These are phyloP conservation scores for Ibidorhyncha struthersii DNA, from an alignment of 2,113 vertebrate genomes.

Conservation along the genomic window DNA sequence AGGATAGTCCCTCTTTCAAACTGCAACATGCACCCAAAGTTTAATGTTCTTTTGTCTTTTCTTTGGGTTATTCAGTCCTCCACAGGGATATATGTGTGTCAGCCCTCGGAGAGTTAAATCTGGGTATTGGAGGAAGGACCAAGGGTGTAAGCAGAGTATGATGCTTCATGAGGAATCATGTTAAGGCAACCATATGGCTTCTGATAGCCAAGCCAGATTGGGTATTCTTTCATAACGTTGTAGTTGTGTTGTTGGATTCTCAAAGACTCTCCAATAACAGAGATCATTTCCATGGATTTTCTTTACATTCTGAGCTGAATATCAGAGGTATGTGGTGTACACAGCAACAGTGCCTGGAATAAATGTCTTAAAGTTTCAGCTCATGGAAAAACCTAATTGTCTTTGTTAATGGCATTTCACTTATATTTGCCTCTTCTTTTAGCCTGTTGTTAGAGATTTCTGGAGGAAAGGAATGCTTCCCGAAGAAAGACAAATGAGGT, in stretches of 20 bases:
- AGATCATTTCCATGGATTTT: background rate
- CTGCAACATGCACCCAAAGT: background rate
- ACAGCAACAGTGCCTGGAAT: background rate
- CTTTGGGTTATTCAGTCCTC: background rate
- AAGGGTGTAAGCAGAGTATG: background rate
- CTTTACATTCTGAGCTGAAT: background rate
- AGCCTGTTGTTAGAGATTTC: background rate
- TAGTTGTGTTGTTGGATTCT: background rate
- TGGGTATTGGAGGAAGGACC: background rate
- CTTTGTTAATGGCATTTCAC: background rate
- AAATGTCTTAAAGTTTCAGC: background rate
- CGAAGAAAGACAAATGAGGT: slow-evolving; percentile 29
- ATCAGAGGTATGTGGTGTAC: background rate
- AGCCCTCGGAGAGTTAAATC: background rate
- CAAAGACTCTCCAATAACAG: background rate
- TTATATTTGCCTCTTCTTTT: background rate
- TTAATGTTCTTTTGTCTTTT: background rate
- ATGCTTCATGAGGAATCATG: background rate
- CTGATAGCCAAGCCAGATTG: background rate
- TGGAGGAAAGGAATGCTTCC: background rate
- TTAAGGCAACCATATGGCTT: background rate
- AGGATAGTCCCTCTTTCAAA: background rate
- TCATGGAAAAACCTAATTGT: background rate
- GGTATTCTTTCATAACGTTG: background rate
- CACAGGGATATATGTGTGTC: background rate